A percentile compares a stretch with the other conserved stretches of the same genome.
Evolutionary conservation across 2,888 invertebrate genomes (phyloP).

Genomic region (Mamestra brassicae): DNA sequence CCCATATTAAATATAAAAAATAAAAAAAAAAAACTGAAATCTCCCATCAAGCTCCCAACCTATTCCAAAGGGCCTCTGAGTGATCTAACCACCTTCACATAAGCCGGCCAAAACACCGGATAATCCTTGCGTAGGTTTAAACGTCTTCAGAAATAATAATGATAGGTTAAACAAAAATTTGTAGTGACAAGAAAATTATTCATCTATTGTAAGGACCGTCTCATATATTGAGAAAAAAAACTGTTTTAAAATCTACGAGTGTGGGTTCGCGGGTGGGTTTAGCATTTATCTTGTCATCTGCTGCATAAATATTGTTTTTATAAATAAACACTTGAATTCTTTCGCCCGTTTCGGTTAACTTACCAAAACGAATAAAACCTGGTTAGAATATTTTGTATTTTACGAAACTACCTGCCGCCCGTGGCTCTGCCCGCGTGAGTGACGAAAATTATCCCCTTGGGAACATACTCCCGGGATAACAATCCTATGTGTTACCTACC

Average conservation of each 20-base stretch:
- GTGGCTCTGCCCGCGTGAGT: too few species aligned
- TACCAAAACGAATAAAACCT: conserved; percentile 8
- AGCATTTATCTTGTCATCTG: conserved; percentile 47
- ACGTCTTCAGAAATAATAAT: conserved; percentile 20
- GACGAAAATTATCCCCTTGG: too few species aligned
- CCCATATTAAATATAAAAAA: too few species aligned
- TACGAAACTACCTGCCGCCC: neutral
- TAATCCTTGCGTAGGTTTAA: neutral
- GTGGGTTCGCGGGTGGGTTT: conserved; percentile 55
- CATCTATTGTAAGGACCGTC: conserved; percentile 24
- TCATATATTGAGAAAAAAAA: conserved; percentile 44
- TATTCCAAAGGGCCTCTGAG: neutral
- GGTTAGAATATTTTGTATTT: conserved; percentile 1
- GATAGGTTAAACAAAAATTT: conserved; percentile 17
- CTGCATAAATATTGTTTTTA: conserved; percentile 45
- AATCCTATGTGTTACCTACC: too few species aligned
- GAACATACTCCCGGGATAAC: too few species aligned
- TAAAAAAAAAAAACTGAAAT: too few species aligned
- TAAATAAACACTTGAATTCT: conserved; percentile 30
- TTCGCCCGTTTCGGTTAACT: conserved; percentile 4
- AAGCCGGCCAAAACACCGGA: neutral
- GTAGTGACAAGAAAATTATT: conserved; percentile 24
- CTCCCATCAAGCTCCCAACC: too few species aligned
- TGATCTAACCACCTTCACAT: neutral
- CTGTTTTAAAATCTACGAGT: conserved; percentile 39